Conservation (phyloP, 2,888 invertebrate species). For the Iselma pallidipennis region DNA sequence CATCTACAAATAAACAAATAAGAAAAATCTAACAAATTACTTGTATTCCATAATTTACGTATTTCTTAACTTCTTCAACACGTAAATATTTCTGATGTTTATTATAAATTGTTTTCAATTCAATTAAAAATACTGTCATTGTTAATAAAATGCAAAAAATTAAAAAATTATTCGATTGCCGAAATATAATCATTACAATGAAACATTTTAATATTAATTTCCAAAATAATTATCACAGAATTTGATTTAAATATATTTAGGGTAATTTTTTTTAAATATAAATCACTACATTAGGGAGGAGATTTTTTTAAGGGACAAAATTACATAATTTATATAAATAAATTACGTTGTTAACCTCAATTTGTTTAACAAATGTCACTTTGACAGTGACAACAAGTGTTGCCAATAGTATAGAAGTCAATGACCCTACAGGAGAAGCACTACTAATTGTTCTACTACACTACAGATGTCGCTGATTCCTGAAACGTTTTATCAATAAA, state of each 20-base stretch:
- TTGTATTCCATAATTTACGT: conserved; percentile 33
- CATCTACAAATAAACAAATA: conserved; percentile 29
- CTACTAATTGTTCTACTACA: no score
- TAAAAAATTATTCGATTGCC: conserved; percentile 41
- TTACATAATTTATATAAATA: neutral
- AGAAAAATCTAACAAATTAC: neutral
- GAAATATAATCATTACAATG: conserved; percentile 22
- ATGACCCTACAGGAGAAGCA: no score
- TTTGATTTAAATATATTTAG: neutral
- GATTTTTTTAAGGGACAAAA: no score
- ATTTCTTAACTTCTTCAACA: conserved; percentile 36
- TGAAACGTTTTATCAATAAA: no score
- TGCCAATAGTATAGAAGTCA: no score
- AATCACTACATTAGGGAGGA: conserved; percentile 1
- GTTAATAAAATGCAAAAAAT: conserved; percentile 38
- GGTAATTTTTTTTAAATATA: neutral
- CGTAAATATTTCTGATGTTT: conserved; percentile 41
- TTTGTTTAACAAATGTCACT: neutral
- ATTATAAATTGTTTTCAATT: conserved; percentile 40
- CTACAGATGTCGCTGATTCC: neutral
- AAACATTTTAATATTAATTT: neutral
- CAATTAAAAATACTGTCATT: conserved; percentile 38
- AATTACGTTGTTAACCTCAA: neutral
- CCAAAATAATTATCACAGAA: neutral
- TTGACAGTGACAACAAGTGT: neutral